Evolutionary conservation across 2,797 vertebrate genomes (phyloP).

Genomic region (Acanthis flammea): DNA sequence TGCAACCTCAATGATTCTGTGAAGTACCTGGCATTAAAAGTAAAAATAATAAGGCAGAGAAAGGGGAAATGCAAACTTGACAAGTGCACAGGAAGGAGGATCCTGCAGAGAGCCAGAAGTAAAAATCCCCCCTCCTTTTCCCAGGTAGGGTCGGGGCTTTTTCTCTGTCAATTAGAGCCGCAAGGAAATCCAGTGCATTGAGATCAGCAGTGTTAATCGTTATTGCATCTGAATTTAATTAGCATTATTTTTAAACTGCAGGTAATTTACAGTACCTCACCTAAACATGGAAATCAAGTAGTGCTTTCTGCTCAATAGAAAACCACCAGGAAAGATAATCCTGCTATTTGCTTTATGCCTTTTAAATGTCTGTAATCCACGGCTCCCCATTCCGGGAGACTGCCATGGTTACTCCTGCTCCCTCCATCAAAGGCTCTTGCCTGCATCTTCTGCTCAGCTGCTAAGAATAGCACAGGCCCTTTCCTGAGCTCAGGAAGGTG

Average conservation of each 20-base stretch:
- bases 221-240: slow-evolving; percentile 35
- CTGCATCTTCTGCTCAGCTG: neutral
- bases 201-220: slow-evolving; percentile 20
- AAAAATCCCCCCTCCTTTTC: neutral
- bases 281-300: neutral
- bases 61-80: neutral
- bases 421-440: neutral
- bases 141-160: neutral
- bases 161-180: neutral
- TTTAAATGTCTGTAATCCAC: neutral
- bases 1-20: neutral
- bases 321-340: neutral
- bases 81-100: neutral
- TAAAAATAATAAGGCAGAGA: neutral
- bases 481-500: neutral
- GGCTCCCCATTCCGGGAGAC: neutral
- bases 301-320: neutral
- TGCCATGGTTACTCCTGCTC: slow-evolving; percentile 28
- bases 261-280: slow-evolving; percentile 31
- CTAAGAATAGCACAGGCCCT: neutral
- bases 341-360: neutral
- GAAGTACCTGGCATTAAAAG: neutral
- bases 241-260: slow-evolving; percentile 49
- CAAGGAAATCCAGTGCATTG: slow-evolving; percentile 9
- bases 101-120: neutral